phyloP scores from a whole-genome alignment of 1,140 invertebrate species.

The Rhagoletis pomonella region DNA sequence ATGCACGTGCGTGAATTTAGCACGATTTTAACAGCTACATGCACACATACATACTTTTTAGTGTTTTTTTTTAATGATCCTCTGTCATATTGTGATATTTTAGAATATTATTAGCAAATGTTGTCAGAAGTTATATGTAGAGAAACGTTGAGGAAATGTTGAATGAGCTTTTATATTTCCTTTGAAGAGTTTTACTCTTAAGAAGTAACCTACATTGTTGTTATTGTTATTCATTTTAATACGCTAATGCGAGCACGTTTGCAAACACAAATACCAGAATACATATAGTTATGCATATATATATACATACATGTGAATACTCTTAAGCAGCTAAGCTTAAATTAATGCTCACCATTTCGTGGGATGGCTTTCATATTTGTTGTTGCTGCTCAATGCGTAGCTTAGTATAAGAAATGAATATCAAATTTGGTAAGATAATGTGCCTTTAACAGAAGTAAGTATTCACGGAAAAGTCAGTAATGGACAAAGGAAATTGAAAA shows the following conservation, averaged over 20 bases:
- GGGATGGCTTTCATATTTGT: neutral
- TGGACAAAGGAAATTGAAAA: conserved; percentile 19
- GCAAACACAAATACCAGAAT: neutral
- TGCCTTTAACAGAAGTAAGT: neutral
- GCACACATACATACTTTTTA: conserved; percentile 2
- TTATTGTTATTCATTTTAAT: neutral
- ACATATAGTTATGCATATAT: neutral
- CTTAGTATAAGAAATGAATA: neutral
- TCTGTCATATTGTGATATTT: conserved; percentile 9
- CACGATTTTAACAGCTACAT: neutral
- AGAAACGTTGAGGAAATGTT: neutral
- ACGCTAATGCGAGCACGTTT: neutral
- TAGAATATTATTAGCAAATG: conserved; percentile 33
- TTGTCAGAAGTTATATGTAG: neutral
- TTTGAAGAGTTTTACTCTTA: neutral
- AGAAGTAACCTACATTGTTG: neutral
- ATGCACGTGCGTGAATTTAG: too few relatives aligned
- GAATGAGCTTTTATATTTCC: neutral
- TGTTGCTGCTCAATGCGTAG: too few relatives aligned
- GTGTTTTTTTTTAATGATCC: neutral
- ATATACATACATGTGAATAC: neutral
- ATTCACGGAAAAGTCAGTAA: neutral
- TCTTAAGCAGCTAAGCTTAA: neutral
- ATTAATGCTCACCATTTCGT: neutral
- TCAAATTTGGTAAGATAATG: too few relatives aligned